These are phyloP conservation scores for Nemotelus nigrinus DNA, from an alignment of 2,888 invertebrate species.

Conservation along the genomic window DNA sequence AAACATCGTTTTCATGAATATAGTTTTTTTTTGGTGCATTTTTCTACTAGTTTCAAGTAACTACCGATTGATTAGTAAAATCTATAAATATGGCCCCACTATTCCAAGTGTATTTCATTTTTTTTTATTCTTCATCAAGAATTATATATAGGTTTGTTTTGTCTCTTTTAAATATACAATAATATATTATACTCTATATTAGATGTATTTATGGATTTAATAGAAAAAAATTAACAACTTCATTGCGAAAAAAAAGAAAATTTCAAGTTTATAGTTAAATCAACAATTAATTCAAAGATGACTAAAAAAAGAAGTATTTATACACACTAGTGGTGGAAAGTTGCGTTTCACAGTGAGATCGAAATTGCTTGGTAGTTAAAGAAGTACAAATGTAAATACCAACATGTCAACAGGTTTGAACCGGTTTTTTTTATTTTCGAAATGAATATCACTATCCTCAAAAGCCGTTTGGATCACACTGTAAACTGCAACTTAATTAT, in stretches of 20 bases:
- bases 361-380: background rate
- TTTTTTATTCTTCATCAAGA: background rate
- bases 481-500: no score
- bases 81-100: constrained; percentile 64
- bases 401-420: background rate
- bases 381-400: background rate
- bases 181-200: background rate
- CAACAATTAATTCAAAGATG: constrained; percentile 24
- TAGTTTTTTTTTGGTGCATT: constrained; percentile 44
- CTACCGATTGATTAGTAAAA: constrained; percentile 30
- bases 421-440: no score
- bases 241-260: constrained; percentile 5
- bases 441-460: no score
- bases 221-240: background rate
- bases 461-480: no score
- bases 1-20: constrained; percentile 19
- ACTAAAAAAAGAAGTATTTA: constrained; percentile 11
- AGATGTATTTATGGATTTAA: background rate
- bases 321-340: background rate
- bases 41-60: constrained; percentile 11
- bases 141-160: background rate
- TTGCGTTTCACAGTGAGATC: background rate
- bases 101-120: constrained; percentile 57
- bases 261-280: background rate
- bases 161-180: constrained; percentile 10